Evolutionary conservation across 2,797 vertebrate genomes (phyloP).

Genomic region (Poeciliopsis infans): DNA sequence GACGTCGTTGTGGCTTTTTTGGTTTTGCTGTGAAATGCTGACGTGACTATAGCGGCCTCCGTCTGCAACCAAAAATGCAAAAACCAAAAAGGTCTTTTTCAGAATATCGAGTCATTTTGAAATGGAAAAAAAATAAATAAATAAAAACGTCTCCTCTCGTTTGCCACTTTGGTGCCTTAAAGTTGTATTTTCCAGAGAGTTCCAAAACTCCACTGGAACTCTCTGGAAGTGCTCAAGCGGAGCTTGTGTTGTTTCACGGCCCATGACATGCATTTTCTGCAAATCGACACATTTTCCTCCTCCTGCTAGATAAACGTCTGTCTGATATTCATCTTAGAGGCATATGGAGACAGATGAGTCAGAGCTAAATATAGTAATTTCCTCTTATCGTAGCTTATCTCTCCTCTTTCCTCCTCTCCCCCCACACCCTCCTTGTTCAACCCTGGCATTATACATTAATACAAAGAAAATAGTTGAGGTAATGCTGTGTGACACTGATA

Average conservation of each 20-base stretch:
- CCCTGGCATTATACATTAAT: conserved; percentile 43
- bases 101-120: too few relatives aligned
- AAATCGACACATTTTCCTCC: conserved; percentile 44
- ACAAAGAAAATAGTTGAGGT: conserved; percentile 58
- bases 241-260: conserved; percentile 50
- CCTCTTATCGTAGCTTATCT: conserved; percentile 13
- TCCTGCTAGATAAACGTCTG: conserved; percentile 25
- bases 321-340: conserved; percentile 20
- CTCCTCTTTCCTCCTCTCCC: conserved; percentile 1
- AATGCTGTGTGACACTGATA: conserved; percentile 55
- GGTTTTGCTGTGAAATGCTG: neutral
- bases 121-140: too few relatives aligned
- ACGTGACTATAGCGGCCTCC: neutral
- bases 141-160: too few relatives aligned
- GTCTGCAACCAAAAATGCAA: too few relatives aligned
- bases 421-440: conserved; percentile 12
- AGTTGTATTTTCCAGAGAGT: too few relatives aligned
- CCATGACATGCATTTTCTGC: conserved; percentile 48
- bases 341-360: conserved; percentile 19
- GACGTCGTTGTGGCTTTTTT: neutral
- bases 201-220: neutral
- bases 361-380: conserved; percentile 6
- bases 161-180: too few relatives aligned
- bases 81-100: too few relatives aligned
- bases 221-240: neutral